A percentile compares a stretch with the other conserved stretches of the same genome.
These are phyloP conservation scores for Epizoanthus stellaris DNA, from an alignment of 92 coral and sea anemone species.

Conservation along the genomic window DNA sequence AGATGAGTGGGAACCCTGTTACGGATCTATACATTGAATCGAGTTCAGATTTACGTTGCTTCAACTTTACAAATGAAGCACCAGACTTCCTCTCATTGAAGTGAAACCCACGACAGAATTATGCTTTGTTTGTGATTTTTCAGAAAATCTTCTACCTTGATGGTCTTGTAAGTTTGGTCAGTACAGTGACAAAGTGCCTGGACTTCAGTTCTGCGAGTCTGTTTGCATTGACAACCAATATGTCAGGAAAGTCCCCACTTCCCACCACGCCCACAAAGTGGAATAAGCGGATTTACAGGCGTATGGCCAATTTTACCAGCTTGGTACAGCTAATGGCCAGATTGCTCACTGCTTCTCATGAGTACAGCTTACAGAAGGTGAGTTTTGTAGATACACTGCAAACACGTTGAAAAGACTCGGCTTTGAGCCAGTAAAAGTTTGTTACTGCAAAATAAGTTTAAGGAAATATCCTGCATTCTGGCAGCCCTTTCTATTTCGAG, in stretches of 20 bases:
- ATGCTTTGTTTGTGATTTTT: not conserved
- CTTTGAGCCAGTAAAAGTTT: too few species aligned
- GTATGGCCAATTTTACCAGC: slow-evolving; percentile 85
- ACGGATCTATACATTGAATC: too few species aligned
- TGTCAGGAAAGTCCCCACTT: slow-evolving; percentile 68
- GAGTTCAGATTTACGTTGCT: too few species aligned
- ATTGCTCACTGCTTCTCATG: slow-evolving; percentile 65
- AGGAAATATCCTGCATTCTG: too few species aligned
- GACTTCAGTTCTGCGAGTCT: slow-evolving; percentile 77
- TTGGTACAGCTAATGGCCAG: slow-evolving; percentile 64
- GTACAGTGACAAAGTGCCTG: slow-evolving; percentile 77
- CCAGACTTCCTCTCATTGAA: too few species aligned
- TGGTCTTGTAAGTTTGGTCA: slow-evolving; percentile 67
- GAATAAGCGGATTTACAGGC: slow-evolving; percentile 62
- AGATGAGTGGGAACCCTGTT: too few species aligned
- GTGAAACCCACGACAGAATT: not conserved
- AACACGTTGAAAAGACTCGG: not conserved
- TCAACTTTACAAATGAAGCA: too few species aligned
- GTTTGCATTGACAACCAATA: slow-evolving; percentile 65
- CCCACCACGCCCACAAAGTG: slow-evolving; percentile 77
- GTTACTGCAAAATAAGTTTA: too few species aligned
- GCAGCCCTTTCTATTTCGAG: too few species aligned
- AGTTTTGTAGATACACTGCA: too few species aligned
- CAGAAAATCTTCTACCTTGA: slow-evolving; percentile 80
- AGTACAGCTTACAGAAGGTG: slow-evolving; percentile 63